Evolutionary conservation across 2,797 vertebrate genomes (phyloP).

Genomic region (Peromyscus attwateri): DNA sequence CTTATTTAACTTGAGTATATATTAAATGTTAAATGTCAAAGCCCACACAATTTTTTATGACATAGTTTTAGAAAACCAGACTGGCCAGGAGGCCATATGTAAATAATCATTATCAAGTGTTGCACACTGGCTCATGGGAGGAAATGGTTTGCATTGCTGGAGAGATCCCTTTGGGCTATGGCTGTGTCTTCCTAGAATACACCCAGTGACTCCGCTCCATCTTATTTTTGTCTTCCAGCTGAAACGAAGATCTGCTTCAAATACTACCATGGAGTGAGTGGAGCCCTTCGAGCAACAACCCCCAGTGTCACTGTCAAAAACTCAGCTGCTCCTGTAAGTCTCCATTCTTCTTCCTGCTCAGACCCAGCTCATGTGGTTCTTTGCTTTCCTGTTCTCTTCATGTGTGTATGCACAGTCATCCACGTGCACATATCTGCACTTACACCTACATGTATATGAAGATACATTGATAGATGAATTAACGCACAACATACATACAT

Average conservation of each 20-base stretch:
- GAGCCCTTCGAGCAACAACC: slow-evolving; percentile 96
- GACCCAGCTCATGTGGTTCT: background rate
- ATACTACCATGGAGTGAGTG: slow-evolving; percentile 97
- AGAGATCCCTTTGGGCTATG: background rate
- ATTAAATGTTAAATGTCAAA: background rate
- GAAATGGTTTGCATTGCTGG: background rate
- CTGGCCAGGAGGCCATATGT: background rate
- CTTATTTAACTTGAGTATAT: background rate
- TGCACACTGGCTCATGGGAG: background rate
- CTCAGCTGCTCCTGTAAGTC: slow-evolving; percentile 92
- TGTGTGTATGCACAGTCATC: background rate
- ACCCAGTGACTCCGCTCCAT: slow-evolving; percentile 54
- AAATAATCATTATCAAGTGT: background rate
- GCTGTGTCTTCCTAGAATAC: background rate
- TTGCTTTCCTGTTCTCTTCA: background rate
- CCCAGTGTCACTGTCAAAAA: slow-evolving; percentile 96
- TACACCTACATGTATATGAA: background rate
- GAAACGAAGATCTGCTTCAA: slow-evolving; percentile 99
- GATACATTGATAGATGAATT: background rate
- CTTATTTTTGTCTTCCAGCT: slow-evolving; percentile 88
- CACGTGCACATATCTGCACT: background rate
- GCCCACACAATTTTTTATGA: background rate
- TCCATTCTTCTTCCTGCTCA: background rate
- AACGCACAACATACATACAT: background rate
- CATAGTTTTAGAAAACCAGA: background rate